Base-by-base conservation (phyloP, 2,113 vertebrate species). In the Smithornis capensis region DNA sequence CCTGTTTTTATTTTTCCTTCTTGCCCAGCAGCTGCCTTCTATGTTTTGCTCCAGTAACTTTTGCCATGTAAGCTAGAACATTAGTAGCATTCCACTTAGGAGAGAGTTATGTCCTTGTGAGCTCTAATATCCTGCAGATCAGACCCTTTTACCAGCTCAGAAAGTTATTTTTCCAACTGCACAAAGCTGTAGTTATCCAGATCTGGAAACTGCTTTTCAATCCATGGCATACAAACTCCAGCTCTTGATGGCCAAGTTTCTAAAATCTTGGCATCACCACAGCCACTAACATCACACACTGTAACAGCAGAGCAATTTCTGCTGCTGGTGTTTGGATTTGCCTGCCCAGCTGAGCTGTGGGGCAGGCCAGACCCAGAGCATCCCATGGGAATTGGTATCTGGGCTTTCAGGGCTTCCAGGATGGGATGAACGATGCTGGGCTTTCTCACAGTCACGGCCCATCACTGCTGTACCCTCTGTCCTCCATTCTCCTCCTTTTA, bases 301-400 rank as follows among this genome's bases (percentile, higher is more conserved):
- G 2, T 5, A 75, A 49, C 0, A 67, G 81, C 69, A 84, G 47
- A 60, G 31, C 68, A 70, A 62, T 12, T 38, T 15, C 9, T 63
- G 42, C 4, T 19, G 62, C 57, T 79, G 62, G 10, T 50, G 62
- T 27, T 63, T 18, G 53, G 69, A 57, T 80, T 9, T 44, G 47
- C 52, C 31, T 3, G 3, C 45, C 37, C 1, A 8, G 62, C 57
- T 44, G 45, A 42, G n/a, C 89, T 37, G 35, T 15, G 50, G 73
- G 25, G 35, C 80, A 64, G 47, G 33, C 27, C 47, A 88, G 57
- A 24, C 33, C 38, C 56, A 37, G 53, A 3, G 6, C 50, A 76
- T 42, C 37, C 29, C 55, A 21, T 0, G 6, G 28, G 47, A 71
- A 57, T 9, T 3, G 3, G 11, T n/a, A 45, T 19, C 19, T 1